Conservation (phyloP, 2,113 vertebrate genomes). For the Stomatorhinus ivindoensis region DNA sequence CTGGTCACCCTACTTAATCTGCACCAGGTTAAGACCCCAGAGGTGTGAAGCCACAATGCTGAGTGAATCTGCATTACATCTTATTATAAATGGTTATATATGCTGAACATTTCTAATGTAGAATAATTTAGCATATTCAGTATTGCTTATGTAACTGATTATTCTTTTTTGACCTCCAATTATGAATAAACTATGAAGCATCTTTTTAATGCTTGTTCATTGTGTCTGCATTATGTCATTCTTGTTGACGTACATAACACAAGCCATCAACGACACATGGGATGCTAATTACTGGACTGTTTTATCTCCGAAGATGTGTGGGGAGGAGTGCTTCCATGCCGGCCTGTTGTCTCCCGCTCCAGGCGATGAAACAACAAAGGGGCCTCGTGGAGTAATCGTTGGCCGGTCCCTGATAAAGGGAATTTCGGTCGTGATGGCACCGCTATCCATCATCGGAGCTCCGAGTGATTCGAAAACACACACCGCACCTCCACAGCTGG, state of each 20-base stretch:
- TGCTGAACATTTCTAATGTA: neutral
- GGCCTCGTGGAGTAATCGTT: neutral
- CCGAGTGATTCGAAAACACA: neutral
- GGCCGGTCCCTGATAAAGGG: neutral
- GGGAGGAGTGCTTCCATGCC: neutral
- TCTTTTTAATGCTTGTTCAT: neutral
- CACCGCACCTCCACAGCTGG: neutral
- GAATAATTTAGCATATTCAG: neutral
- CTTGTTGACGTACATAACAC: neutral
- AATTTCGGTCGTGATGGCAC: neutral
- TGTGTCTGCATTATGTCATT: neutral
- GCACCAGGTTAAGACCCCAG: neutral
- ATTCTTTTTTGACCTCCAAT: neutral
- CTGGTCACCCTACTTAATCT: neutral
- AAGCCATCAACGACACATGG: neutral
- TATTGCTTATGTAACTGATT: neutral
- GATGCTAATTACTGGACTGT: neutral
- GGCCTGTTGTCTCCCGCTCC: neutral
- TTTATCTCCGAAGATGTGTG: neutral
- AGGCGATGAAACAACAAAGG: neutral
- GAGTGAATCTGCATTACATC: neutral
- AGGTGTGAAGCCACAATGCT: neutral
- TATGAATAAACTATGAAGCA: neutral
- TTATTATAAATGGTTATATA: neutral
- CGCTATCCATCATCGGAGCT: neutral